Evolutionary conservation across 1,140 invertebrate species (phyloP).

Genomic region (Brachystomella parvula): DNA sequence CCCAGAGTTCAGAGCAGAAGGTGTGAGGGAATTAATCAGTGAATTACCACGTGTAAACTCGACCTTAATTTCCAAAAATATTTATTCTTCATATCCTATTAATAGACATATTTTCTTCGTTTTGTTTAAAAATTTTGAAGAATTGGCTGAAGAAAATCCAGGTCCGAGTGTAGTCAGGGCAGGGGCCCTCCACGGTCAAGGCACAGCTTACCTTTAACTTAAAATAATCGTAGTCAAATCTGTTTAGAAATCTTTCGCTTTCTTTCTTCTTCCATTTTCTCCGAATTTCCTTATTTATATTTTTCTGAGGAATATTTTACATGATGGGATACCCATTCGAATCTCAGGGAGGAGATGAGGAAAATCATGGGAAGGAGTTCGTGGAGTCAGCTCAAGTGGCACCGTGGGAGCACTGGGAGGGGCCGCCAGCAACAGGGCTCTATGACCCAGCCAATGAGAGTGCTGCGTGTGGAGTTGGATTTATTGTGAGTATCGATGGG

Average conservation of each 20-base stretch:
- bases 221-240: not conserved
- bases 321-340: not conserved
- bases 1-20: not conserved
- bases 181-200: not conserved
- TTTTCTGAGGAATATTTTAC: constrained; percentile 7
- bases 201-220: not conserved
- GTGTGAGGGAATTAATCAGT: not conserved
- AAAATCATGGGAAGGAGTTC: not conserved
- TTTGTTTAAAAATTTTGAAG: not conserved
- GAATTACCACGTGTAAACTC: not conserved
- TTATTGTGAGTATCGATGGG: constrained; percentile 96
- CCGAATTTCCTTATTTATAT: not conserved
- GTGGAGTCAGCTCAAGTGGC: not conserved
- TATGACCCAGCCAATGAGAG: constrained; percentile 90
- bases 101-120: not conserved
- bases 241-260: not conserved
- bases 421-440: constrained; percentile 53
- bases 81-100: too few species aligned
- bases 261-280: not conserved
- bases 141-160: not conserved
- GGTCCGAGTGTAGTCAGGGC: not conserved
- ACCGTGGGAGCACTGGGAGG: constrained; percentile 13
- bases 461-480: constrained; percentile 97
- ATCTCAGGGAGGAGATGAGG: constrained; percentile 7
- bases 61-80: not conserved